Evolutionary conservation across 92 coral and sea anemone genomes (phyloP).

Genomic region (Siderastrea siderea): DNA sequence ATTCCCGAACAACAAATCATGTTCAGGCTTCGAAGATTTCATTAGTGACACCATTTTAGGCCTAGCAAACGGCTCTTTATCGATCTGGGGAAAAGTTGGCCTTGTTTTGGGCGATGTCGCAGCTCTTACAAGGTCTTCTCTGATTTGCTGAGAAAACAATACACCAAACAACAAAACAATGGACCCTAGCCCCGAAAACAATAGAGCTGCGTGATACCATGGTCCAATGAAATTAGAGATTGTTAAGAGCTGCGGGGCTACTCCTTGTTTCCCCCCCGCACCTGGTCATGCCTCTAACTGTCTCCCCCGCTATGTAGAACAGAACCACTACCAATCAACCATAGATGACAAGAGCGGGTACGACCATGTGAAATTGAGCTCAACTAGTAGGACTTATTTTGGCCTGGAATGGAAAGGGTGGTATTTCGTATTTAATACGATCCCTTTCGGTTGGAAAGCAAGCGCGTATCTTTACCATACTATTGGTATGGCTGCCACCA

Average conservation of each 20-base stretch:
- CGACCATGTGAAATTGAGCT: conserved; percentile 30
- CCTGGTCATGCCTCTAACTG: too few relatives aligned
- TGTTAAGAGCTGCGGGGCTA: too few relatives aligned
- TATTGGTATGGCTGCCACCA: conserved; percentile 51
- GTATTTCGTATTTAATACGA: conserved; percentile 50
- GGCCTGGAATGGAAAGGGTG: conserved; percentile 44
- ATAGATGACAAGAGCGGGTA: conserved; percentile 60
- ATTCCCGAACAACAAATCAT: conserved; percentile 43
- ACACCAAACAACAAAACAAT: too few relatives aligned
- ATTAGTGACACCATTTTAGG: conserved; percentile 46
- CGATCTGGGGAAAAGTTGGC: conserved; percentile 59
- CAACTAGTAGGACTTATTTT: conserved; percentile 7
- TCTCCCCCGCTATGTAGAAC: conserved; percentile 25
- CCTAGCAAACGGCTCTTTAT: conserved; percentile 50
- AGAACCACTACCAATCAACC: conserved; percentile 22
- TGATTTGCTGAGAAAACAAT: too few relatives aligned
- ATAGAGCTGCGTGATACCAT: too few relatives aligned
- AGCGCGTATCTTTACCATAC: conserved; percentile 60
- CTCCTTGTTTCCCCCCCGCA: too few relatives aligned
- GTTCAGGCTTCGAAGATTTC: conserved; percentile 56
- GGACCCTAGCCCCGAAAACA: too few relatives aligned
- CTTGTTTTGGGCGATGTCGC: too few relatives aligned
- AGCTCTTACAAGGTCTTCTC: too few relatives aligned
- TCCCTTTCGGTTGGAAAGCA: conserved; percentile 64
- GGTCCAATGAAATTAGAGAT: too few relatives aligned